These are phyloP conservation scores for Sturnus vulgaris DNA, from an alignment of 2,113 vertebrate genomes.

Conservation along the genomic window DNA sequence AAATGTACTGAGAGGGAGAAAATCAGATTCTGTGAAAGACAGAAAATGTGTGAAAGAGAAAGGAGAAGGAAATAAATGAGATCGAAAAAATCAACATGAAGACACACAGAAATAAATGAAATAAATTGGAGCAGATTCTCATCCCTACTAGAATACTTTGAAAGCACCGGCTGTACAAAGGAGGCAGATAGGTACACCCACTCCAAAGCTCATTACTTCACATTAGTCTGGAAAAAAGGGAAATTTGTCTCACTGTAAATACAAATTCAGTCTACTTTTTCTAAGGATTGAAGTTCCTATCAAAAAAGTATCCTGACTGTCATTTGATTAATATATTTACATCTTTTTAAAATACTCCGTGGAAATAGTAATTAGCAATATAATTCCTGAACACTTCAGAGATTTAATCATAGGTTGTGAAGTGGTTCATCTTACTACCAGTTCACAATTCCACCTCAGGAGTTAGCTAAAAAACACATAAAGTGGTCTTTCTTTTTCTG, in stretches of 20 bases:
- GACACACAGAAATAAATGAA: not conserved
- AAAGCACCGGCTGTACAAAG: not conserved
- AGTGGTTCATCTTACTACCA: not conserved
- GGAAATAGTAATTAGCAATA: slow-evolving; percentile 13
- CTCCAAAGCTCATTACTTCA: not conserved
- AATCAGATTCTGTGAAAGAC: not conserved
- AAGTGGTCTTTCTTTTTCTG: not conserved
- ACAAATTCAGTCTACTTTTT: not conserved
- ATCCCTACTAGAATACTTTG: not conserved
- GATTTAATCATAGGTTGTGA: not conserved
- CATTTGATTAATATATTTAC: not conserved
- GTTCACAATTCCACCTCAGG: not conserved
- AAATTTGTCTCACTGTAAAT: not conserved
- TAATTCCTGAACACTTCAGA: not conserved
- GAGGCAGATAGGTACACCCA: not conserved
- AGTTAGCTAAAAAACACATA: not conserved
- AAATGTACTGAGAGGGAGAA: not conserved
- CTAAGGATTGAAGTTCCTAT: not conserved
- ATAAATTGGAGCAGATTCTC: not conserved
- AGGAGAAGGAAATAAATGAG: not conserved
- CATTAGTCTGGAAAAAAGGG: not conserved
- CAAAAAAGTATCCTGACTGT: not conserved
- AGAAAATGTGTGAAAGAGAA: not conserved
- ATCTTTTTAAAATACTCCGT: not conserved
- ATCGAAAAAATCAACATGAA: not conserved